These are phyloP conservation scores for Micronycteris hirsuta DNA, from an alignment of 2,113 vertebrate genomes.

Conservation along the genomic window DNA sequence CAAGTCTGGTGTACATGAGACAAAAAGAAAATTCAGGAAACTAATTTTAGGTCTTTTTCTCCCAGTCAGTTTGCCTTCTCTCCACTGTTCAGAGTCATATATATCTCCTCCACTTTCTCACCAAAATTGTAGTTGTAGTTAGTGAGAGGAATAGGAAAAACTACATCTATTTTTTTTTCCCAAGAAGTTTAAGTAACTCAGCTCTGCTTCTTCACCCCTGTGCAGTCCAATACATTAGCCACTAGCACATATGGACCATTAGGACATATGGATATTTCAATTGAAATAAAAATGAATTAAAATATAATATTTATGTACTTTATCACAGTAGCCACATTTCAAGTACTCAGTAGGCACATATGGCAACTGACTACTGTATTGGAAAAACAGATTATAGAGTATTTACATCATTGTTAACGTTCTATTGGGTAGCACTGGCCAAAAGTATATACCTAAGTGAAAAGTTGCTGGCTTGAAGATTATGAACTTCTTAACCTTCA, in stretches of 20 bases:
- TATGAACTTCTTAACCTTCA: neutral
- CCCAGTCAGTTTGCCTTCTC: neutral
- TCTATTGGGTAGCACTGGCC: neutral
- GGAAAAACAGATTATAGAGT: neutral
- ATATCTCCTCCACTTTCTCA: neutral
- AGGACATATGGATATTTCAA: neutral
- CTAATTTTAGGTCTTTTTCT: neutral
- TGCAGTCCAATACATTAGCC: neutral
- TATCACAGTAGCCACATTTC: neutral
- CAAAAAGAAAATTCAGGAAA: neutral
- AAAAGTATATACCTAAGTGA: neutral
- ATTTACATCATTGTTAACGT: neutral
- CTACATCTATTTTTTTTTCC: neutral
- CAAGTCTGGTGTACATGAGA: neutral
- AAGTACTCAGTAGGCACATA: neutral
- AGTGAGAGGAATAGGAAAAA: neutral
- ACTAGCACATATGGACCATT: neutral
- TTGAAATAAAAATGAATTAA: slow-evolving; percentile 1
- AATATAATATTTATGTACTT: neutral
- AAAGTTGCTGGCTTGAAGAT: neutral
- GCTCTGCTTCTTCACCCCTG: neutral
- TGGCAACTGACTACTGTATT: neutral
- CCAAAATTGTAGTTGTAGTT: neutral
- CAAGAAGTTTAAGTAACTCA: neutral
- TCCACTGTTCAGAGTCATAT: neutral